Base-by-base conservation (phyloP, 2,113 vertebrate species). In the Hyaena hyaena region DNA sequence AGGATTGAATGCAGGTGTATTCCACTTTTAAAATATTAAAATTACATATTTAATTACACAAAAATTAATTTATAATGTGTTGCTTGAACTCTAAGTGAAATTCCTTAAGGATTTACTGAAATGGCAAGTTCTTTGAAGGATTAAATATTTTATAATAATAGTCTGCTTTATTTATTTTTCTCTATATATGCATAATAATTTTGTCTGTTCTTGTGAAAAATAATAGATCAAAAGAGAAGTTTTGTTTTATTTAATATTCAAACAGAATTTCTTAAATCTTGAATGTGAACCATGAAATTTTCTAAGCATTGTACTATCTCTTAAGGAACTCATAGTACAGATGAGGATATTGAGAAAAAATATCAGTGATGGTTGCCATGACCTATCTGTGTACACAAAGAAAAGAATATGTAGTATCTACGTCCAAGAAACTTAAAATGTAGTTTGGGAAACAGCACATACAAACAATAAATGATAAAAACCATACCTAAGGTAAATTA, bases 31-130 rank as follows among this genome's bases (percentile, higher is more conserved):
- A 93, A 88, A 88, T 91, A 93, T 77, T 77, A 91, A 97, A 84
- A 80, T 90, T 74, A 48, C 48, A 50, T 92, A 58, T 35, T n/a
- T 95, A 94, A 96, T 92, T 95, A 66, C 6, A 84, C 73, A 69
- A 95, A 79, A 69, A 77, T 73, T 89, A 90, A 93, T 76, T 71
- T 84, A 43, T 90, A 95, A 69, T 74, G 19, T 21, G 71, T 66
- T 71, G 39, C 61, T 87, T 90, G 19, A 92, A 86, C 85, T 92
- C 21, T 23, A 93, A 71, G 53, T 71, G 8, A 84, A 84, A 71
- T 79, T 92, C 31, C n/a, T 89, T 83, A 93, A 76, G 50, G 66
- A 68, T 97, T 84, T 96, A 76, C 35, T 90, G 83, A 95, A 94
- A 93, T 88, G 55, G 23, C 55, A 95, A 88, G n/a, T 84, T 90